Percentiles rank a stretch among this genome's conserved stretches.
Evolutionary conservation across 2,797 vertebrate species (phyloP).

Genomic region (Sciurus carolinensis): DNA sequence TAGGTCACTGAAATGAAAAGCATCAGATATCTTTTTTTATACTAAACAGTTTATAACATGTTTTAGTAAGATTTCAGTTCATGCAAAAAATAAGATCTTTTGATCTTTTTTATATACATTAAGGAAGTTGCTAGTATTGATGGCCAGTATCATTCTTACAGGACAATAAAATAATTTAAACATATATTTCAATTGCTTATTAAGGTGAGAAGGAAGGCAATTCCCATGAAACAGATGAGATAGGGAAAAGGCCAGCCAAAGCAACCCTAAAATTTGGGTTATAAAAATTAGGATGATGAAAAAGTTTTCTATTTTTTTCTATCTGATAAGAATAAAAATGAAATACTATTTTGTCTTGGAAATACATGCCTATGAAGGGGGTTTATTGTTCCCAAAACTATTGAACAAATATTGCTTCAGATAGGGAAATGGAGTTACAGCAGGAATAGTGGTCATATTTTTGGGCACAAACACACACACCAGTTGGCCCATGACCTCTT

Average conservation of each 20-base stretch:
- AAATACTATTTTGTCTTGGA: slow-evolving; percentile 81
- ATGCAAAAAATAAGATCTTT: slow-evolving; percentile 9
- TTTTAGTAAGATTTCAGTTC: background rate
- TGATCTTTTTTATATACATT: background rate
- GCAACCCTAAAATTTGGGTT: background rate
- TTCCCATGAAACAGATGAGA: background rate
- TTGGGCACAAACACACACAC: background rate
- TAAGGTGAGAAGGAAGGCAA: background rate
- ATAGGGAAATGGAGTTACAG: background rate
- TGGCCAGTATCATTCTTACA: background rate
- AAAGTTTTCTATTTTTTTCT: slow-evolving; percentile 38
- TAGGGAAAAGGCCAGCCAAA: background rate
- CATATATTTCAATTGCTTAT: background rate
- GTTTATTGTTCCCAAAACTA: slow-evolving; percentile 82
- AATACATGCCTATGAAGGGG: slow-evolving; percentile 74
- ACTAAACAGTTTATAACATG: background rate
- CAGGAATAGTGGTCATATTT: slow-evolving; percentile 1
- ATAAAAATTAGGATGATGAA: background rate
- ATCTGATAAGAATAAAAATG: slow-evolving; percentile 76
- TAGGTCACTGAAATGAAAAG: background rate
- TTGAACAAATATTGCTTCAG: slow-evolving; percentile 29
- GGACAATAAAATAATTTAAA: background rate
- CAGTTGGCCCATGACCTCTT: background rate
- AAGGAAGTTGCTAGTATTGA: slow-evolving; percentile 13
- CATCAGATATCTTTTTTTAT: background rate